These are phyloP conservation scores for Parazoanthus darwini DNA, from an alignment of 92 coral and sea anemone species.

Conservation along the genomic window DNA sequence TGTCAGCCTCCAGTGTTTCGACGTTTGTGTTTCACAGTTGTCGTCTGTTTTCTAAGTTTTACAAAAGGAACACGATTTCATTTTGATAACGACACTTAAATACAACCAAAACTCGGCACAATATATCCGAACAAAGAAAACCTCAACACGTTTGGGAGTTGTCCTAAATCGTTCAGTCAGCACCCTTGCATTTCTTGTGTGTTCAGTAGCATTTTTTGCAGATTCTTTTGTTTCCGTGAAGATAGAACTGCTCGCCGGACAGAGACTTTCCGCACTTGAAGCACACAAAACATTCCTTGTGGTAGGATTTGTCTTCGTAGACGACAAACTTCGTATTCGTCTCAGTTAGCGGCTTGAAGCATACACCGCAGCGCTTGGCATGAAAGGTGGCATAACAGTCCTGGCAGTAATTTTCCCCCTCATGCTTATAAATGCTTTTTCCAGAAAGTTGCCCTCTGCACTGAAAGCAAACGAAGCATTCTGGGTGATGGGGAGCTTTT, in stretches of 20 bases:
- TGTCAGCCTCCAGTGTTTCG: background rate
- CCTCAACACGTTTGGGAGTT: background rate
- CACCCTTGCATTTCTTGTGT: background rate
- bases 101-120: background rate
- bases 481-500: conserved; percentile 57
- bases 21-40: background rate
- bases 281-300: conserved; percentile 55
- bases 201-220: conserved; percentile 48
- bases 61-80: background rate
- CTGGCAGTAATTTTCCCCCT: conserved; percentile 55
- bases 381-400: conserved; percentile 31
- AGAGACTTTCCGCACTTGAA: conserved; percentile 54
- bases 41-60: background rate
- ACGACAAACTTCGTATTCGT: conserved; percentile 52
- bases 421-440: conserved; percentile 51
- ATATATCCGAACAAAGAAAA: conserved; percentile 11
- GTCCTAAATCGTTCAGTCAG: background rate
- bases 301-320: conserved; percentile 55
- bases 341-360: conserved; percentile 39
- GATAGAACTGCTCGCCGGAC: conserved; percentile 59
- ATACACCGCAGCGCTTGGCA: conserved; percentile 57
- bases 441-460: conserved; percentile 50
- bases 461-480: conserved; percentile 53
- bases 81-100: background rate
- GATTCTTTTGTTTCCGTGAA: conserved; percentile 52